phyloP scores from a whole-genome alignment of 2,797 vertebrate genomes.

The Chaunax sp. region DNA sequence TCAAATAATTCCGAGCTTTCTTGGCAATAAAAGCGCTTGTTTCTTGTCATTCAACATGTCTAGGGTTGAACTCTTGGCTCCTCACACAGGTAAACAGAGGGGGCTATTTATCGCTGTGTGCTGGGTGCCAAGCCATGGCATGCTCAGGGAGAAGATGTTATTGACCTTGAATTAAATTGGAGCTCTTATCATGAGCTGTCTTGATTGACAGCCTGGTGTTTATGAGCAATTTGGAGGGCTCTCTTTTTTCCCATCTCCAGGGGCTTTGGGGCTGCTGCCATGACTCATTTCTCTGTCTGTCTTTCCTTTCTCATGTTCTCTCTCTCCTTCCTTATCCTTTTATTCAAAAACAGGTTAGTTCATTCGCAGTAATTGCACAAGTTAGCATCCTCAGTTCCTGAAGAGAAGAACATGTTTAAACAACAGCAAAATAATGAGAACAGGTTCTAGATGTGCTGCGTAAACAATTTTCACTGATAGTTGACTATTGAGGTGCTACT shows the following conservation, averaged over 20 bases:
- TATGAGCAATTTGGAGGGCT: conserved; percentile 53
- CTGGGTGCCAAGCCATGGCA: conserved; percentile 52
- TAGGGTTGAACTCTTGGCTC: conserved; percentile 54
- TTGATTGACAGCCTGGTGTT: conserved; percentile 76
- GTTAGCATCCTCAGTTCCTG: conserved; percentile 2
- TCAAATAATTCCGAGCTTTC: conserved; percentile 48
- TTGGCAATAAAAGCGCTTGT: conserved; percentile 34
- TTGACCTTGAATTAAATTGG: conserved; percentile 76
- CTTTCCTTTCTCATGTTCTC: conserved; percentile 16
- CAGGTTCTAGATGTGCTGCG: neutral
- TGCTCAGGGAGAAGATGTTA: conserved; percentile 65
- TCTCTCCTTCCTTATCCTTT: neutral
- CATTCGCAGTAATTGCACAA: neutral
- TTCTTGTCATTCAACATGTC: conserved; percentile 44
- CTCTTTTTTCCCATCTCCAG: conserved; percentile 56
- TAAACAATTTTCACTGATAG: neutral
- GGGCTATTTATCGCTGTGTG: conserved; percentile 66
- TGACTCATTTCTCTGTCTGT: conserved; percentile 43
- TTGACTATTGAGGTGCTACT: neutral
- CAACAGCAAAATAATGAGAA: conserved; percentile 4
- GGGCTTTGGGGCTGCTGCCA: conserved; percentile 42
- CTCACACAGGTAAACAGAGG: conserved; percentile 64
- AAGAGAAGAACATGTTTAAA: conserved; percentile 24
- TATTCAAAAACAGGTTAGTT: conserved; percentile 21
- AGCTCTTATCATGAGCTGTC: conserved; percentile 70